Evolutionary conservation across 2,888 invertebrate genomes (phyloP).

Genomic region (Tenthredo amoena): DNA sequence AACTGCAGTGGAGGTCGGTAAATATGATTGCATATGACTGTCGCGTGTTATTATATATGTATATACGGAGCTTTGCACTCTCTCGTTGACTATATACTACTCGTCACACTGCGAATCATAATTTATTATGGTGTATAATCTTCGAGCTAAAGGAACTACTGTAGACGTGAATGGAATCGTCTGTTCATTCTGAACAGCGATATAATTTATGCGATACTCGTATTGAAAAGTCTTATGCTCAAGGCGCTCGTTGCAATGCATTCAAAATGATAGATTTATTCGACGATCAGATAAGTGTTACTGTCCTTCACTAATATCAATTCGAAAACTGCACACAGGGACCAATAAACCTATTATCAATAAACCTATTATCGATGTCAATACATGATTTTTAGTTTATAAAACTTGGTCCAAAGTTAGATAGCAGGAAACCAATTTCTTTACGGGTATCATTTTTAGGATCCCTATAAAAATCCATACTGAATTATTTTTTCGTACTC

Average conservation of each 20-base stretch:
- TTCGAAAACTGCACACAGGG: neutral
- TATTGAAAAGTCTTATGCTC: neutral
- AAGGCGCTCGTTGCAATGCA: neutral
- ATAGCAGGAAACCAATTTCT: neutral
- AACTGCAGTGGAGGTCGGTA: neutral
- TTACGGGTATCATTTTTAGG: neutral
- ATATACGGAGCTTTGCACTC: neutral
- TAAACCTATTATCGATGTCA: neutral
- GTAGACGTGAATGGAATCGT: conserved; percentile 39
- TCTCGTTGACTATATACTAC: neutral
- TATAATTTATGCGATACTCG: conserved; percentile 40
- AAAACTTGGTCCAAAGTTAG: neutral
- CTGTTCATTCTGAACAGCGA: conserved; percentile 18
- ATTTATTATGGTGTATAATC: conserved; percentile 6
- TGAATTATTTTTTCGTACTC: neutral
- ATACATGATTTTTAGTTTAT: neutral
- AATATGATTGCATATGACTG: neutral
- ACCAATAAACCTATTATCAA: neutral
- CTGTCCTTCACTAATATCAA: neutral
- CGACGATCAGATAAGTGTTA: neutral
- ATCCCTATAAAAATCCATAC: neutral
- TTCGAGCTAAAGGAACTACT: conserved; percentile 8
- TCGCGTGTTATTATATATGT: neutral
- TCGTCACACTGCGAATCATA: neutral
- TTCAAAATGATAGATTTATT: conserved; percentile 6